phyloP scores from a whole-genome alignment of 2,888 invertebrate species.

The Aporophyla lueneburgensis region DNA sequence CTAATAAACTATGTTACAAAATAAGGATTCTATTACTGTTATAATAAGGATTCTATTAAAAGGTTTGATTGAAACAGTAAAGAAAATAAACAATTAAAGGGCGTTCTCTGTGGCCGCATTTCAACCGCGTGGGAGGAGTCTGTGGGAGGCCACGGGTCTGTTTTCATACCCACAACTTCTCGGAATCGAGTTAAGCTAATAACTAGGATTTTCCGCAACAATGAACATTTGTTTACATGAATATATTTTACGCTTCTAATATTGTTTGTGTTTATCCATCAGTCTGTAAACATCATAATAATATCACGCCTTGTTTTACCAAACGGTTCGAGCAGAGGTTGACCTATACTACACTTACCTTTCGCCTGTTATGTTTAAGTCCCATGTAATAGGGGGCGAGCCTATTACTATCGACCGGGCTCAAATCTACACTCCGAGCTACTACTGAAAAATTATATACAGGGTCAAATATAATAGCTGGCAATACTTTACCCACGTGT shows the following conservation, averaged over 20 bases:
- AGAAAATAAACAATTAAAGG: slow-evolving; percentile 41
- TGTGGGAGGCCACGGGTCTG: slow-evolving; percentile 41
- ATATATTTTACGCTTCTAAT: slow-evolving; percentile 16
- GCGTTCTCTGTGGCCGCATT: slow-evolving; percentile 7
- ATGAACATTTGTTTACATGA: slow-evolving; percentile 16
- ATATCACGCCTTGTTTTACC: too few species aligned
- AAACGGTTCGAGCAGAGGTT: too few species aligned
- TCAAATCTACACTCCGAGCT: too few species aligned
- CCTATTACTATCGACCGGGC: too few species aligned
- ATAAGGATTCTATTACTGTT: too few species aligned
- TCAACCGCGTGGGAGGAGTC: slow-evolving; percentile 42
- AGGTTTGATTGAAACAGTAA: slow-evolving; percentile 25
- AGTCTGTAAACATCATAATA: slow-evolving; percentile 1
- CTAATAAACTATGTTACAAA: too few species aligned
- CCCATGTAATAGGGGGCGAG: too few species aligned
- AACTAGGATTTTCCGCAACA: slow-evolving; percentile 35
- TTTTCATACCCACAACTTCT: slow-evolving; percentile 28
- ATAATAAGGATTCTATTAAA: slow-evolving; percentile 27
- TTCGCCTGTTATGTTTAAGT: too few species aligned
- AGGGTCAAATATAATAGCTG: too few species aligned
- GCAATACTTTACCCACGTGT: too few species aligned
- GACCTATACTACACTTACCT: too few species aligned
- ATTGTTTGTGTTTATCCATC: slow-evolving; percentile 7
- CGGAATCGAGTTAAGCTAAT: slow-evolving; percentile 28
- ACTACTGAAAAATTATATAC: too few species aligned